These are phyloP conservation scores for Neomorphus geoffroyi DNA, from an alignment of 2,797 vertebrate genomes.

Conservation along the genomic window DNA sequence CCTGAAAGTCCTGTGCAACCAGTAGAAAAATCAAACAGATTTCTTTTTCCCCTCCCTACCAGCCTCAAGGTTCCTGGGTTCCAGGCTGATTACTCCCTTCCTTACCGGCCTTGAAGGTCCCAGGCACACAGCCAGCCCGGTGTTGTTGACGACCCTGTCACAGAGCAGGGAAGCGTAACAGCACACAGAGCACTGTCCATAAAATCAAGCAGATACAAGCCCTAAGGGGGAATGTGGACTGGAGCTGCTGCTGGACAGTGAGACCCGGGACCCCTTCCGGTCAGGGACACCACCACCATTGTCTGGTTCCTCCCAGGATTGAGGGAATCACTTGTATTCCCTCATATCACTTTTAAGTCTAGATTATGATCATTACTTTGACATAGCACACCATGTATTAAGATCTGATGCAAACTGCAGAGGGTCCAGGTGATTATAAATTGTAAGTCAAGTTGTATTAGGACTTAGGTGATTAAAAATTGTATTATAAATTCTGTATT, in stretches of 20 bases:
- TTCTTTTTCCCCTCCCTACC: neutral
- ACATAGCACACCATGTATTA: neutral
- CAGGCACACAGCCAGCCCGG: neutral
- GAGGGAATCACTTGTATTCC: rapidly evolving
- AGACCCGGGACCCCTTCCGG: neutral
- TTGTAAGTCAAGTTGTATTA: neutral
- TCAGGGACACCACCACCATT: neutral
- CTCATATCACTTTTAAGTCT: rapidly evolving
- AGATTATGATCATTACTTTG: neutral
- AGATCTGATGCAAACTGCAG: neutral
- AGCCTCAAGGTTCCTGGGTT: neutral
- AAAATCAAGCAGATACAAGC: neutral
- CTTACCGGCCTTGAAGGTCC: neutral
- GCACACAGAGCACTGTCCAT: neutral
- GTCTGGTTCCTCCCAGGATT: neutral
- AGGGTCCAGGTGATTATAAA: neutral
- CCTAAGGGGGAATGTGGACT: neutral
- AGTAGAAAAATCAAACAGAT: neutral
- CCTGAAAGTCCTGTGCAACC: neutral
- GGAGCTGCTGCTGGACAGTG: neutral
- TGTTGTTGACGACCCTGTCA: neutral
- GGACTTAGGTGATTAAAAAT: neutral
- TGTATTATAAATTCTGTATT: neutral
- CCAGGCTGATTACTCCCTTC: neutral
- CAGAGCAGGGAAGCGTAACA: neutral